phyloP scores from a whole-genome alignment of 1,140 invertebrate genomes.

The Tribolium madens region DNA sequence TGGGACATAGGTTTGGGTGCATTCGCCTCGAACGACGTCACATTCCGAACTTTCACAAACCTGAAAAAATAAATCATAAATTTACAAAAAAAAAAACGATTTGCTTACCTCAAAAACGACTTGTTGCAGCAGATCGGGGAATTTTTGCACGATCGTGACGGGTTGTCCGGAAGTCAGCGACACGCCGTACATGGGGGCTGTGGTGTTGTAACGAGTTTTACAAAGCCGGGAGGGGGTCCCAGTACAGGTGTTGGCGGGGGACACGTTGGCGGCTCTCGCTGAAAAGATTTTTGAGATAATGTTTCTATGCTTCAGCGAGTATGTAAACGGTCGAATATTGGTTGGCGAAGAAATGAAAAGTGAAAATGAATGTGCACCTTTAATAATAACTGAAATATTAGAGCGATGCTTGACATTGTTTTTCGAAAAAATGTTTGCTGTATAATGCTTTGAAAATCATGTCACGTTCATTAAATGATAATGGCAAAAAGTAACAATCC shows the following conservation, averaged over 20 bases:
- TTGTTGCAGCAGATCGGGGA: constrained; percentile 93
- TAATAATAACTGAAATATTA: background rate
- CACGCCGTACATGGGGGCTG: constrained; percentile 92
- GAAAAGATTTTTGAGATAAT: constrained; percentile 41
- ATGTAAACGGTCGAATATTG: background rate
- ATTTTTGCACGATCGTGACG: constrained; percentile 94
- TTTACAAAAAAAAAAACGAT: background rate
- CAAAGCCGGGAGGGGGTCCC: constrained; percentile 82
- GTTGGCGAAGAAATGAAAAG: background rate
- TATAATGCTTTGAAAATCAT: background rate
- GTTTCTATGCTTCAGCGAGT: background rate
- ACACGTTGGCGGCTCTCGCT: constrained; percentile 61
- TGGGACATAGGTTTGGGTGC: constrained; percentile 92
- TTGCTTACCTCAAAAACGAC: constrained; percentile 86
- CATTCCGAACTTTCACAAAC: constrained; percentile 77
- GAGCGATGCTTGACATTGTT: background rate
- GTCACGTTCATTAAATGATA: constrained; percentile 14
- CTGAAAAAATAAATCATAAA: constrained; percentile 46
- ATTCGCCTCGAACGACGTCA: constrained; percentile 87
- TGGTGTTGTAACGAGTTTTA: constrained; percentile 90
- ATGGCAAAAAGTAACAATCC: background rate
- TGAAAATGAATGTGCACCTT: background rate
- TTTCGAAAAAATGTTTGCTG: background rate
- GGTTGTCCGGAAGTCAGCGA: constrained; percentile 91
- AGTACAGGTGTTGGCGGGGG: constrained; percentile 65